A percentile compares a stretch with the other conserved stretches of the same genome.
These are phyloP conservation scores for Actenoides hombroni DNA, from an alignment of 2,113 vertebrate genomes.

Conservation along the genomic window DNA sequence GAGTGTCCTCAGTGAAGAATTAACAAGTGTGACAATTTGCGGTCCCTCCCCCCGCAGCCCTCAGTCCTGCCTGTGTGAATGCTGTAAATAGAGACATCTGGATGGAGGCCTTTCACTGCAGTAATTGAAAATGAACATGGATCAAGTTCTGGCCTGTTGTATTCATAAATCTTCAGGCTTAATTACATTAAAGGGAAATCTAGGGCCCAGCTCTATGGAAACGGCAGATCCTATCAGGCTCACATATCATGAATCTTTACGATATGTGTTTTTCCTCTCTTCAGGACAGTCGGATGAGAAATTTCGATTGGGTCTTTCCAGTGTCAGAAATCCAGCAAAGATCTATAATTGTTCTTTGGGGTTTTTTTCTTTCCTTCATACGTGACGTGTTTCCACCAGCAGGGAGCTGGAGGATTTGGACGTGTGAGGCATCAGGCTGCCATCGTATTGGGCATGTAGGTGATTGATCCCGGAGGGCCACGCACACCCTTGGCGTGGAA, in stretches of 20 bases:
- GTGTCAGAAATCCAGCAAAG: not conserved
- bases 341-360: not conserved
- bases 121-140: conserved; percentile 93
- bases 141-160: conserved; percentile 92
- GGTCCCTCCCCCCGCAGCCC: conserved; percentile 74
- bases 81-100: conserved; percentile 89
- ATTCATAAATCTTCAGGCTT: conserved; percentile 94
- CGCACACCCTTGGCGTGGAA: not conserved
- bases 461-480: not conserved
- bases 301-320: conserved; percentile 56
- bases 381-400: fast-evolving
- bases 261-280: conserved; percentile 77
- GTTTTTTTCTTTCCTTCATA: not conserved
- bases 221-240: conserved; percentile 85
- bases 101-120: conserved; percentile 87
- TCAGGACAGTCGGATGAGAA: conserved; percentile 55
- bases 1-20: conserved; percentile 84
- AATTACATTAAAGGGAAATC: conserved; percentile 96
- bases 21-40: conserved; percentile 88
- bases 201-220: conserved; percentile 87
- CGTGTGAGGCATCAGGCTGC: not conserved
- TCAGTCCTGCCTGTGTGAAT: conserved; percentile 82
- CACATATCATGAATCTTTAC: conserved; percentile 85
- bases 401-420: not conserved
- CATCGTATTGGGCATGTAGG: fast-evolving